Conservation (phyloP, 2,797 vertebrate species). For the Gobio occitaniae region DNA sequence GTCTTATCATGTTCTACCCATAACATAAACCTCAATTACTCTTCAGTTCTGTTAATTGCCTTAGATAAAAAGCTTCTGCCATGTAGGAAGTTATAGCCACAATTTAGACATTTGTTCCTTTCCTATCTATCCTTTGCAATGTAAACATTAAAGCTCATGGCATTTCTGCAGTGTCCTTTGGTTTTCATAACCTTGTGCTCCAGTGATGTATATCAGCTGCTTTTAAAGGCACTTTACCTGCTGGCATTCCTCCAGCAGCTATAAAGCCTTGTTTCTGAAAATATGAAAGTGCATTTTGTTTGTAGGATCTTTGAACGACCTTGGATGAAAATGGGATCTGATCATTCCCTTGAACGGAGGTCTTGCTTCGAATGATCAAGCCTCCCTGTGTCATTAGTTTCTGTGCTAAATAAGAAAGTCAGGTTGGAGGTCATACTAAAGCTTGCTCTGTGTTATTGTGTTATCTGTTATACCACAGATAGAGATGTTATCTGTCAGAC, state of each 20-base stretch:
- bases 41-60: not conserved
- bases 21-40: not conserved
- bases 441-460: not conserved
- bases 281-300: constrained; percentile 6
- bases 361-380: not conserved
- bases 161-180: constrained; percentile 1
- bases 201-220: not conserved
- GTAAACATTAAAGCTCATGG: not conserved
- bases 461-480: not conserved
- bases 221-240: not conserved
- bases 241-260: constrained; percentile 29
- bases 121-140: not conserved
- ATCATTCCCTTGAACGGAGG: not conserved
- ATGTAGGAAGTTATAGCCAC: not conserved
- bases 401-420: not conserved
- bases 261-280: not conserved
- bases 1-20: constrained; percentile 2
- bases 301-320: not conserved
- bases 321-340: constrained; percentile 24
- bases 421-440: not conserved
- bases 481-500: not conserved
- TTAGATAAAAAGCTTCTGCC: not conserved
- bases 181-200: constrained; percentile 24
- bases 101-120: not conserved
- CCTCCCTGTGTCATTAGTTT: not conserved